These are phyloP conservation scores for Tachysurus fulvidraco DNA, from an alignment of 2,113 vertebrate genomes.

Conservation along the genomic window DNA sequence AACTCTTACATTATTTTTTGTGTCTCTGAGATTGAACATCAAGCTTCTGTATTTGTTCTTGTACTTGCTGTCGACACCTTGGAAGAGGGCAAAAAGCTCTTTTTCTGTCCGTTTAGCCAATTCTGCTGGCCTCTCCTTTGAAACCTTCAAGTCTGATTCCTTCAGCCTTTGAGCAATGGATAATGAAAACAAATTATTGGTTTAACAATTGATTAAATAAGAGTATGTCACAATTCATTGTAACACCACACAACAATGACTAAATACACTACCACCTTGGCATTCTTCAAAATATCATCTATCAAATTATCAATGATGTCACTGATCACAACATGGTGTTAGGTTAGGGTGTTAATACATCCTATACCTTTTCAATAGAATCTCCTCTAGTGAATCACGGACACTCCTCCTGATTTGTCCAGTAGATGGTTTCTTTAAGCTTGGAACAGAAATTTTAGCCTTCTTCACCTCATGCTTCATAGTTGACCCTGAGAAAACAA, in stretches of 20 bases:
- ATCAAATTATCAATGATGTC: background rate
- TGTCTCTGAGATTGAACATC: conserved; percentile 97
- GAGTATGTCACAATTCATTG: background rate
- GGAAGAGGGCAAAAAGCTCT: conserved; percentile 93
- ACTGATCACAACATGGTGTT: no score
- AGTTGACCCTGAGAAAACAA: conserved; percentile 71
- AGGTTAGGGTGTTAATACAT: background rate
- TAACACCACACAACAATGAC: background rate
- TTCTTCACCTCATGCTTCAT: conserved; percentile 83
- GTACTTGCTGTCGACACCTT: conserved; percentile 95
- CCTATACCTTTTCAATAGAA: conserved; percentile 87
- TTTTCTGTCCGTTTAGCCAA: conserved; percentile 91
- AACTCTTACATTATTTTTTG: conserved; percentile 92
- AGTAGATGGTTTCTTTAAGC: conserved; percentile 89
- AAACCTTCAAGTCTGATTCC: conserved; percentile 87
- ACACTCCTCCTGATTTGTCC: conserved; percentile 94
- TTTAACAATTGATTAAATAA: background rate
- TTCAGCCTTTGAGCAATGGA: conserved; percentile 77
- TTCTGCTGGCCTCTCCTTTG: conserved; percentile 87
- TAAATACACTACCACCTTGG: background rate
- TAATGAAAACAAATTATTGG: background rate
- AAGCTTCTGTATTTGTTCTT: conserved; percentile 98
- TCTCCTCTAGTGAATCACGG: conserved; percentile 91
- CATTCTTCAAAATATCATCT: background rate
- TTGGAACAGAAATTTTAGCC: conserved; percentile 72